Evolutionary conservation across 30 jellyfish, hydroid and myxozoan genomes (phyloP), one percentile per base, ranked within the genome.

Genomic region (Pelagia noctiluca): DNA sequence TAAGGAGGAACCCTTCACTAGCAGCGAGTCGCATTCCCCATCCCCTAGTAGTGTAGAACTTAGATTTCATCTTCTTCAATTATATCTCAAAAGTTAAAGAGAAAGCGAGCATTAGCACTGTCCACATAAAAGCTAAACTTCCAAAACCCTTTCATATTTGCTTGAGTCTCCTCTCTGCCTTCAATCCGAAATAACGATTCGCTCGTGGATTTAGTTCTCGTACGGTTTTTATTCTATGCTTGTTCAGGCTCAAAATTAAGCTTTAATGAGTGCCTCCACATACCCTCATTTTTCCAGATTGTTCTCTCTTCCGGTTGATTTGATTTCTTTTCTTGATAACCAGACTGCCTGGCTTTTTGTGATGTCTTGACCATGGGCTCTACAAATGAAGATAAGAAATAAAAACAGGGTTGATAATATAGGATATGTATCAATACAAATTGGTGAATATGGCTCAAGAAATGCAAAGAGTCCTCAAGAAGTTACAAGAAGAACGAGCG

Each of bases 281-380:
- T 35, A 77, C 76, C 50, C 23, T 82, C 92, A 33, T 86, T 82
- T 67, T 82, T 82, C 92, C 92, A 82, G 19, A 82, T 82, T 63
- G 69, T 82, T 34, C 70, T 82, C 36, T 68, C 80, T 34, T 82
- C 92, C 23, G 85, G 74, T 71, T 82, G 69, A 13, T 79, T 16
- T 29, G 60, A 25, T 21, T 49, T 82, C 42, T 82, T 86, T 5
- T 76, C 38, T 31, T 82, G 71, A 19, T 11, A 32, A 29, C 0
- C 32, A 19, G 52, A 35, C 23, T 31, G 35, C 4, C 0, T 70
- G 37, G 36, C 67, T 35, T 70, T 70, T 24, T 50, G 83, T 21
- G 49, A 35, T 11, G 67, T 35, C 34, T 54, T 71, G 11, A 34
- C 22, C 3, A 13, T 69, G 32, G 91, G 33, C 28, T 60, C 92